Evolutionary conservation across 2,797 vertebrate species (phyloP).

Genomic region (Anas acuta): DNA sequence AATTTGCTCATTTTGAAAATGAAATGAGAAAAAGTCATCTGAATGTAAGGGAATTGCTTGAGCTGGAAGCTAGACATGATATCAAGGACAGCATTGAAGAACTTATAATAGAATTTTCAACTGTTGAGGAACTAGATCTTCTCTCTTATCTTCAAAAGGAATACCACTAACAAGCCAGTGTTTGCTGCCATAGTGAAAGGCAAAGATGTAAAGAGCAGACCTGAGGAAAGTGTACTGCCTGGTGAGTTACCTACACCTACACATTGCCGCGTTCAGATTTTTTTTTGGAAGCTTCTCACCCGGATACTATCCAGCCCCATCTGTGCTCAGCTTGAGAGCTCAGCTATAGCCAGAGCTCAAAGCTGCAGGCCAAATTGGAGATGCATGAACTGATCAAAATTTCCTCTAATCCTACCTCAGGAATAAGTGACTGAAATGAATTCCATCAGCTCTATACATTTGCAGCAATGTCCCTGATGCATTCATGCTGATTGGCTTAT

Average conservation of each 20-base stretch:
- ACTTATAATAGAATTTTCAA: not conserved
- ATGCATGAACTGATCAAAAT: constrained; percentile 51
- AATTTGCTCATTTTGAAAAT: not conserved
- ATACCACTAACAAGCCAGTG: not conserved
- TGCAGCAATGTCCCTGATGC: not conserved
- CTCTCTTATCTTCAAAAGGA: constrained; percentile 21
- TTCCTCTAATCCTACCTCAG: constrained; percentile 53
- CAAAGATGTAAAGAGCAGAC: not conserved
- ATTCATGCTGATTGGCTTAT: constrained; percentile 54
- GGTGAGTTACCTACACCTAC: constrained; percentile 55
- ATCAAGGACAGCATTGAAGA: not conserved
- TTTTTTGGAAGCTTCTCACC: constrained; percentile 50
- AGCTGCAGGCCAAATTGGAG: constrained; percentile 61
- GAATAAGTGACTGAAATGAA: constrained; percentile 60
- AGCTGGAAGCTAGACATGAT: not conserved
- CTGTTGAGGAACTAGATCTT: not conserved
- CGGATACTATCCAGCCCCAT: constrained; percentile 52
- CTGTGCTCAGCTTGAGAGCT: constrained; percentile 63
- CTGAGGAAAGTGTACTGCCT: constrained; percentile 1
- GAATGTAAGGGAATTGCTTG: not conserved
- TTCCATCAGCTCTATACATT: constrained; percentile 47
- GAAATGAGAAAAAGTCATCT: not conserved
- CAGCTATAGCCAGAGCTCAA: constrained; percentile 52
- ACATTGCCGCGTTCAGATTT: constrained; percentile 13
- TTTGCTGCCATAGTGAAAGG: not conserved